Conservation (phyloP, 1,140 invertebrate species). For the Drosophila prosaltans region DNA sequence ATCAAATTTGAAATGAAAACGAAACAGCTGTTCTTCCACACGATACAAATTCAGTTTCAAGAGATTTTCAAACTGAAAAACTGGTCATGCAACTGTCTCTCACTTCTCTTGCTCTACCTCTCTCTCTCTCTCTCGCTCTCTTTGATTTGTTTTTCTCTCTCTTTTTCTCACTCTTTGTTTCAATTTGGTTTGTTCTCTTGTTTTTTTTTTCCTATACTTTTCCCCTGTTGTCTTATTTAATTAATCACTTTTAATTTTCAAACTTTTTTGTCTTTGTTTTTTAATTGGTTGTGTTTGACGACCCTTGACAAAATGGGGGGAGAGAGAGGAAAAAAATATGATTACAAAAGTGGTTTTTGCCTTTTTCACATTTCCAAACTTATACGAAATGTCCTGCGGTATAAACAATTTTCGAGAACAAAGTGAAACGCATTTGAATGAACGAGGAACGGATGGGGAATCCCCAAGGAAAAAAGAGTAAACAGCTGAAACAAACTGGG, state of each 20-base stretch:
- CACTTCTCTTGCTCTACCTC: conserved; percentile 18
- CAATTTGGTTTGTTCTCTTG: conserved; percentile 30
- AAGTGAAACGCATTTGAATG: conserved; percentile 46
- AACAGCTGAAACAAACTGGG: not conserved
- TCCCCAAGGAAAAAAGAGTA: conserved; percentile 16
- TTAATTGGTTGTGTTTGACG: conserved; percentile 4
- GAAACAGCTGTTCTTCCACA: conserved; percentile 61
- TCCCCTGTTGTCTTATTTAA: conserved; percentile 42
- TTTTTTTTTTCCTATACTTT: conserved; percentile 20
- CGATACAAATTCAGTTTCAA: not conserved
- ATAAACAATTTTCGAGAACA: conserved; percentile 11
- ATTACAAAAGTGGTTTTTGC: not conserved
- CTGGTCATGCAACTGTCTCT: conserved; percentile 61
- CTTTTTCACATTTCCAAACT: not conserved
- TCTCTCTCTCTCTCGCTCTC: not conserved
- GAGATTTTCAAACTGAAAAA: conserved; percentile 67
- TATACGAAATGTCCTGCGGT: conserved; percentile 46
- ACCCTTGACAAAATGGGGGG: not conserved
- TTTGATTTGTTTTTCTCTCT: no score
- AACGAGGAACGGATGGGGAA: not conserved
- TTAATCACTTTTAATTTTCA: conserved; percentile 66
- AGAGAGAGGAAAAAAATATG: not conserved
- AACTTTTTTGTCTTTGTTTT: not conserved
- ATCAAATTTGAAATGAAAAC: conserved; percentile 39
- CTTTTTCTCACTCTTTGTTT: conserved; percentile 9